Base-by-base conservation (phyloP, 2,888 invertebrate genomes). In the Pseudoips prasinana region DNA sequence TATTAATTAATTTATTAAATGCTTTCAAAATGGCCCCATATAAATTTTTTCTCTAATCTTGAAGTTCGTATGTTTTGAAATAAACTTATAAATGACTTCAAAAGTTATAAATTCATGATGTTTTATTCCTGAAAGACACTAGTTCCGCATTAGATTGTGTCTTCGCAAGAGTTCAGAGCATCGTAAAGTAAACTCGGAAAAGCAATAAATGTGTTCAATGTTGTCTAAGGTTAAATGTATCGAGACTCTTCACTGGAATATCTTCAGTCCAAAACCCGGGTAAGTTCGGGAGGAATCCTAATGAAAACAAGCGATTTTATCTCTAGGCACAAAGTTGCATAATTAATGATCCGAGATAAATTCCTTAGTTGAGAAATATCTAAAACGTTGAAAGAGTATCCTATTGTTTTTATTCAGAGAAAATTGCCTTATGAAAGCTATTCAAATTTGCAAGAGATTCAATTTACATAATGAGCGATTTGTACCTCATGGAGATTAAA, bases 391-490 rank as follows among this genome's bases (percentile, higher is more conserved):
- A 69, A 74, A 72, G 72, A 77, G 70, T 78, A 73, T 66, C 60
- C 72, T 66, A 73, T 80, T 83, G 82, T 84, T 84, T 81, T 77
- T 81, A 78, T 80, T 76, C 79, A 70, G 64, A 66, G 73, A 42
- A 70, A 82, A 86, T 80, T 83, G 78, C 74, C 82, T 84, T 80
- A 80, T 84, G 78, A 80, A 85, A 79, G 76, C 73, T 73, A 79
- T 84, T 85, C 74, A 82, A 84, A 85, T 84, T 83, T 82, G 71
- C 78, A 77, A 79, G 75, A 81, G 80, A 80, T 84, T 81, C 78
- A 79, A 87, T 87, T 86, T 84, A 75, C 85, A 85, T 87, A 83
- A 85, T 82, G 81, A 79, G 79, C 83, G 77, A 85, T 87, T 83
- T 83, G 81, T 85, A 82, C 78, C 75, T 77, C 69, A 73, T 71